Base-by-base conservation (phyloP, 2,113 vertebrate species). In the Hippocampus zosterae region DNA sequence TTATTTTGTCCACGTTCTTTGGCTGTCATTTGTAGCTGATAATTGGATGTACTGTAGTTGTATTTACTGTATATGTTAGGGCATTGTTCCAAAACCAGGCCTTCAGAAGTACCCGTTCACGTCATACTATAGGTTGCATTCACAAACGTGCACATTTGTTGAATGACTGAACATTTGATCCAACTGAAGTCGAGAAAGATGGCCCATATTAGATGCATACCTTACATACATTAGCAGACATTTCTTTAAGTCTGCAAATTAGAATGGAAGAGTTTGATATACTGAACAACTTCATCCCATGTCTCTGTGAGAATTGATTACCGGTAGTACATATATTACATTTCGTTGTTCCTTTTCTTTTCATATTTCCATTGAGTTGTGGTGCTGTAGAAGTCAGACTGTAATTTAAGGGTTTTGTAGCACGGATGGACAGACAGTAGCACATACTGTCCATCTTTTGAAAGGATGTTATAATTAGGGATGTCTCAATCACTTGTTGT, bases 221-320 rank as follows among this genome's bases (percentile, higher is more conserved):
- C 10, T 44, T 44, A 13, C 61, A 37, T n/a, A 16, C 59, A 21
- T 74, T 60, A 52, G 29, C 77, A 48, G 57, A 29, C 66, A 64
- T 59, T 42, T 76, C 33, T 61, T 61, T 67, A 52, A 74, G 69
- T 42, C 42, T 71, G 48, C 68, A 71, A 77, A 74, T 67, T 72
- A 48, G 74, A 71, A 48, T 0, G 19, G 21, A 0, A 59, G 62
- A 62, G 74, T 63, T 59, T 46, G 48, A 50, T 18, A 50, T 50
- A 50, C 42, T 29, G 25, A 57, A 71, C 72, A 65, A 69, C 74
- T 67, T 73, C 65, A 75, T 72, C 69, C 53, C 55, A 40, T 50
- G 73, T 73, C 81, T 70, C 67, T n/a, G 52, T 3, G 27, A 29
- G 44, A 44, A 33, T 70, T 74, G 70, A 87, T 80, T 0, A n/a